phyloP scores from a whole-genome alignment of 2,888 invertebrate species.

The Pelosia muscerda region DNA sequence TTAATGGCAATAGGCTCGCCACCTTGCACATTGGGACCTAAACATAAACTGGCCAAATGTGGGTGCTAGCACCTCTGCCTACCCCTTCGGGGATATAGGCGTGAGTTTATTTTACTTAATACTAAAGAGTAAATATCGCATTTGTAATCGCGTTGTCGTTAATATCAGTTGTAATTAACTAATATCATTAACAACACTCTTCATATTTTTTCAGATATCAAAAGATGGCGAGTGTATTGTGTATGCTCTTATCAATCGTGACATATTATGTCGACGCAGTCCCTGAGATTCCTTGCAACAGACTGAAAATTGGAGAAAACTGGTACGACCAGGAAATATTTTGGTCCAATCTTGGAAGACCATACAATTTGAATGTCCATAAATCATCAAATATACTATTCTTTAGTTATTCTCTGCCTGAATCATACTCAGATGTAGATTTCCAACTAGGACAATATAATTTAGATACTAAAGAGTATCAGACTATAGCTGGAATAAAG shows the following conservation, averaged over 20 bases:
- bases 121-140: too few species aligned
- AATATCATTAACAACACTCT: too few species aligned
- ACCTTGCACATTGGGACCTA: too few species aligned
- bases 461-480: constrained; percentile 61
- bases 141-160: too few species aligned
- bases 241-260: constrained; percentile 29
- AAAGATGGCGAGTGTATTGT: constrained; percentile 35
- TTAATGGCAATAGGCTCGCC: too few species aligned
- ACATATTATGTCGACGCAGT: constrained; percentile 21
- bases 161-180: too few species aligned
- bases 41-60: too few species aligned
- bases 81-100: too few species aligned
- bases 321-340: constrained; percentile 67
- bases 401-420: constrained; percentile 66
- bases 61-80: too few species aligned
- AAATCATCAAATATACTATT: constrained; percentile 65
- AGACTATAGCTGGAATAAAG: constrained; percentile 64
- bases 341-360: constrained; percentile 60
- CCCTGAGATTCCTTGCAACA: constrained; percentile 58
- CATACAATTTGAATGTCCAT: constrained; percentile 67
- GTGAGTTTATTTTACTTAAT: too few species aligned
- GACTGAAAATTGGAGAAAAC: constrained; percentile 59
- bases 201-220: constrained; percentile 38
- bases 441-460: constrained; percentile 67
- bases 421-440: constrained; percentile 66